These are phyloP conservation scores for Caiman crocodilus DNA, from an alignment of 2,797 vertebrate species.

Conservation along the genomic window DNA sequence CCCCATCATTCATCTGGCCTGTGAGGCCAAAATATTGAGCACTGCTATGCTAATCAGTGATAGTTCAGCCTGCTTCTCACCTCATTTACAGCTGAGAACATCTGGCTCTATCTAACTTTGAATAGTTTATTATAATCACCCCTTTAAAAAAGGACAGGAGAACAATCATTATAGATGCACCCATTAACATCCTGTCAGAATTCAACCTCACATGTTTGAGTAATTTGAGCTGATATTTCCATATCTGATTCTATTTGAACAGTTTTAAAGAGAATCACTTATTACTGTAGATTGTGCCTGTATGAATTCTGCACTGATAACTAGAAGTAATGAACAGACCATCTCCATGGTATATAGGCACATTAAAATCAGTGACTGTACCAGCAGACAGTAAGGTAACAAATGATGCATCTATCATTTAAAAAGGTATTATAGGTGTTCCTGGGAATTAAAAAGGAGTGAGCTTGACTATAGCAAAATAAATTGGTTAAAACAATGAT, in stretches of 20 bases:
- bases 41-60: not conserved
- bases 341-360: not conserved
- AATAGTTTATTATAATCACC: not conserved
- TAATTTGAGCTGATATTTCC: slow-evolving; percentile 26
- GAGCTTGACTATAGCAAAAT: fast-evolving
- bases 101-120: not conserved
- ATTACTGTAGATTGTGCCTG: not conserved
- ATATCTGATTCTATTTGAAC: not conserved
- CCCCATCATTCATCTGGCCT: not conserved
- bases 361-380: fast-evolving
- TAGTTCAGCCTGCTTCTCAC: not conserved
- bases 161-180: not conserved
- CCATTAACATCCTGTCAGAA: not conserved
- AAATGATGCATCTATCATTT: not conserved
- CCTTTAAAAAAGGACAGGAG: not conserved
- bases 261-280: slow-evolving; percentile 3
- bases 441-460: not conserved
- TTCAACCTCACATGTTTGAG: not conserved
- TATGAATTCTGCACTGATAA: not conserved
- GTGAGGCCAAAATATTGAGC: too few relatives aligned
- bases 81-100: not conserved
- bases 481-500: fast-evolving
- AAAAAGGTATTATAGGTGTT: not conserved
- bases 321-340: fast-evolving
- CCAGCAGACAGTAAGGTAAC: fast-evolving